Conservation (phyloP, 2,888 invertebrate genomes). For the Napeogenes sylphis region DNA sequence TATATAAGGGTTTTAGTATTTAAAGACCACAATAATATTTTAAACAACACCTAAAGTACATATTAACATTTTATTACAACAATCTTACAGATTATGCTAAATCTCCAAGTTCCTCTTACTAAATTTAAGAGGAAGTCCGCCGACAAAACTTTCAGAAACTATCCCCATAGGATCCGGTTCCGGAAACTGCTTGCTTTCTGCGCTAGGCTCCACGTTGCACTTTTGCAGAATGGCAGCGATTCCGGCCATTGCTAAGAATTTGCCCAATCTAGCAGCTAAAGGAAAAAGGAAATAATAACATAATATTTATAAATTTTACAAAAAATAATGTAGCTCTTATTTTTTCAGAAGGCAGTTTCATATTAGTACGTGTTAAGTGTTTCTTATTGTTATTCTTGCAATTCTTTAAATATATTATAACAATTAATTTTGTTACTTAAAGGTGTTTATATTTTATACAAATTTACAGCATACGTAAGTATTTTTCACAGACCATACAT, state of each 20-base stretch:
- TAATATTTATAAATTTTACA: too few relatives aligned
- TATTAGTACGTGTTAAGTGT: too few relatives aligned
- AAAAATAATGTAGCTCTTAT: too few relatives aligned
- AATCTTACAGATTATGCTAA: too few relatives aligned
- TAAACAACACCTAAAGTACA: not conserved
- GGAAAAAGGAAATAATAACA: constrained; percentile 17
- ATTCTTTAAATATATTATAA: too few relatives aligned
- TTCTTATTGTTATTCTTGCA: too few relatives aligned
- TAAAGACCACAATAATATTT: not conserved
- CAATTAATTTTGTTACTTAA: too few relatives aligned
- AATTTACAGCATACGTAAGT: too few relatives aligned
- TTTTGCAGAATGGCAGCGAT: constrained; percentile 41
- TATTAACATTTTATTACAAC: not conserved
- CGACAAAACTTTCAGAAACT: constrained; percentile 31
- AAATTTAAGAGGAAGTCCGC: constrained; percentile 31
- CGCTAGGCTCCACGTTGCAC: constrained; percentile 31
- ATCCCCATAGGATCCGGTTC: constrained; percentile 27
- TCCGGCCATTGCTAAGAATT: constrained; percentile 67
- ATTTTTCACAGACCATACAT: too few relatives aligned
- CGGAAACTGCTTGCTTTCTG: constrained; percentile 21
- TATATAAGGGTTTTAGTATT: not conserved
- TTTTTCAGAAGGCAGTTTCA: too few relatives aligned
- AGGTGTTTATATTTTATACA: too few relatives aligned
- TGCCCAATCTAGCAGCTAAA: constrained; percentile 62
- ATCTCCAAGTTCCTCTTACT: constrained; percentile 14